Conservation (phyloP, 2,113 vertebrate genomes). For the Strix uralensis region DNA sequence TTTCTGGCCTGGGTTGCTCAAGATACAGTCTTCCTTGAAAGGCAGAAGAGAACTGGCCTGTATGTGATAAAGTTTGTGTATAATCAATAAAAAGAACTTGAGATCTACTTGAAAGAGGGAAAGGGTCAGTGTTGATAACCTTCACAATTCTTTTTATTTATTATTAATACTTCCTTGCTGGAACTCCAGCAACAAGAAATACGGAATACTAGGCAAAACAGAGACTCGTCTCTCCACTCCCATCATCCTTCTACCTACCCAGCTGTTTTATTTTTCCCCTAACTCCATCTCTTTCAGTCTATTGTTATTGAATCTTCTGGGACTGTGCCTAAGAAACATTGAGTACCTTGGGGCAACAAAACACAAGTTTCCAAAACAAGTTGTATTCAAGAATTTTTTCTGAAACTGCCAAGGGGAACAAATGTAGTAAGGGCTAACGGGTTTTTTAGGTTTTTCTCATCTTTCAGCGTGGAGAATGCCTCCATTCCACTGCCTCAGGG, state of each 20-base stretch:
- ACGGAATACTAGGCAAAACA: neutral
- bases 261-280: neutral
- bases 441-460: neutral
- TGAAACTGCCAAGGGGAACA: neutral
- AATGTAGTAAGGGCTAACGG: neutral
- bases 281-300: neutral
- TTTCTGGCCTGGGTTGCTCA: neutral
- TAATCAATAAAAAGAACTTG: conserved; percentile 49
- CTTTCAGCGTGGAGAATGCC: neutral
- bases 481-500: neutral
- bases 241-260: neutral
- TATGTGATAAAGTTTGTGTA: neutral
- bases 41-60: neutral
- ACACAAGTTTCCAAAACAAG: neutral
- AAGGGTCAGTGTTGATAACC: conserved; percentile 36
- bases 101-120: conserved; percentile 50
- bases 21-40: conserved; percentile 8
- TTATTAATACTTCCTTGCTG: conserved; percentile 58
- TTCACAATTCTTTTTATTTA: conserved; percentile 61
- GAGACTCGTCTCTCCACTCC: neutral
- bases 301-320: neutral
- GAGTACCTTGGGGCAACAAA: neutral
- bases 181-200: neutral
- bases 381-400: neutral
- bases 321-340: neutral